Evolutionary conservation across 2,888 invertebrate species (phyloP).

Genomic region (Labia minor): DNA sequence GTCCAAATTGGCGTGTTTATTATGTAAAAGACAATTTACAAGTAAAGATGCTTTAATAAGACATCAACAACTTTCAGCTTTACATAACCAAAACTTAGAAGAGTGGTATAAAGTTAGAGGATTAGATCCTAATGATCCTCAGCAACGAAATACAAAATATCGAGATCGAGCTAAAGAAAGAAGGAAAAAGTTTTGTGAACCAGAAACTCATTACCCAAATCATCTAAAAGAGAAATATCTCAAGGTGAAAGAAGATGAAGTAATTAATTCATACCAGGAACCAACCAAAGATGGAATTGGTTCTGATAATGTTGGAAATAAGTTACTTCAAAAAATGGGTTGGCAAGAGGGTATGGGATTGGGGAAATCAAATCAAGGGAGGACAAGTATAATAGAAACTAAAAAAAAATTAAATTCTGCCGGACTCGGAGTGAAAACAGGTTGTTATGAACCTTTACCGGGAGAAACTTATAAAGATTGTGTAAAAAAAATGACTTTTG

Average conservation of each 20-base stretch:
- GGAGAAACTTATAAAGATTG: slow-evolving; percentile 81
- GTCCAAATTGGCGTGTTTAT: slow-evolving; percentile 77
- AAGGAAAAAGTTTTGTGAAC: slow-evolving; percentile 82
- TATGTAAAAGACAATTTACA: slow-evolving; percentile 91
- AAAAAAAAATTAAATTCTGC: slow-evolving; percentile 45
- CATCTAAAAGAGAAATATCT: slow-evolving; percentile 60
- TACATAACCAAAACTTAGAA: slow-evolving; percentile 82
- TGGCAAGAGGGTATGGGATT: slow-evolving; percentile 95
- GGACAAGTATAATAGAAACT: slow-evolving; percentile 85
- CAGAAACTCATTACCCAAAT: slow-evolving; percentile 64
- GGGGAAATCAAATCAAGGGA: slow-evolving; percentile 87
- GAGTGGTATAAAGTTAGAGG: slow-evolving; percentile 38
- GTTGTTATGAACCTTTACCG: slow-evolving; percentile 63
- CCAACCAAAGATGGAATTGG: slow-evolving; percentile 59
- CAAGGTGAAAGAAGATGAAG: slow-evolving; percentile 39
- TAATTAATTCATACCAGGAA: slow-evolving; percentile 36
- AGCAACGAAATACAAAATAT: slow-evolving; percentile 45
- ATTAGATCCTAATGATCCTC: slow-evolving; percentile 38
- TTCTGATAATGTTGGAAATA: slow-evolving; percentile 86
- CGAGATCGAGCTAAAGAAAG: slow-evolving; percentile 94
- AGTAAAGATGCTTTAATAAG: slow-evolving; percentile 80
- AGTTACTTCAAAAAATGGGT: slow-evolving; percentile 94
- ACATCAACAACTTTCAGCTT: slow-evolving; percentile 83
- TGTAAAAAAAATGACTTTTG: slow-evolving; percentile 79
- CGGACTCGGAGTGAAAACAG: slow-evolving; percentile 74